Conservation (phyloP, 2,888 invertebrate genomes). For the Eurois occulta region DNA sequence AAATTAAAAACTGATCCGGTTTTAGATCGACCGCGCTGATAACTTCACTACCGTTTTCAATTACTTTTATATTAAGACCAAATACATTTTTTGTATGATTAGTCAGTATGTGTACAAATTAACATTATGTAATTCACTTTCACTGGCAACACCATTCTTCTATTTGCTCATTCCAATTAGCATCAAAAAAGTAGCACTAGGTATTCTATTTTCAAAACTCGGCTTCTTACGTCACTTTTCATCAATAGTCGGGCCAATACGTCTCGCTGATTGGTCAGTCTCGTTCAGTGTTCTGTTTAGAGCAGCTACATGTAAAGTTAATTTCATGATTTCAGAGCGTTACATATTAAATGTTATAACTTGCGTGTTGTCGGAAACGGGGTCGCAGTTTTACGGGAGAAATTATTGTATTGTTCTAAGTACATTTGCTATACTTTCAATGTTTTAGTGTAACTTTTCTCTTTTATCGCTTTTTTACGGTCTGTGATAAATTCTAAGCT, state of each 20-base stretch:
- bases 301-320: constrained; percentile 54
- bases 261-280: constrained; percentile 32
- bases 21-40: constrained; percentile 38
- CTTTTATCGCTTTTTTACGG: constrained; percentile 52
- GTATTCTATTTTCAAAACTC: constrained; percentile 72
- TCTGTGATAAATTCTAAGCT: not conserved
- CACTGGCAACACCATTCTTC: constrained; percentile 76
- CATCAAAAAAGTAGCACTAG: constrained; percentile 78
- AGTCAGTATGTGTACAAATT: constrained; percentile 71
- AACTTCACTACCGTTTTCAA: constrained; percentile 45
- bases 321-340: constrained; percentile 58
- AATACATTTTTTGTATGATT: constrained; percentile 71
- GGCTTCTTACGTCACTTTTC: constrained; percentile 56
- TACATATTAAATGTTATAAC: constrained; percentile 57
- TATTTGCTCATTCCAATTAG: constrained; percentile 85
- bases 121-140: constrained; percentile 82
- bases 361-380: constrained; percentile 52
- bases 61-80: constrained; percentile 49
- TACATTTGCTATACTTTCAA: constrained; percentile 57
- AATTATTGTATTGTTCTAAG: constrained; percentile 55
- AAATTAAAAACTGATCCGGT: constrained; percentile 39
- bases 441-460: constrained; percentile 53
- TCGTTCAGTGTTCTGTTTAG: constrained; percentile 37
- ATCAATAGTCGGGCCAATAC: constrained; percentile 33
- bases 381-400: constrained; percentile 60